Conservation (phyloP, 2,113 vertebrate genomes). For the Corvus moneduloides region DNA sequence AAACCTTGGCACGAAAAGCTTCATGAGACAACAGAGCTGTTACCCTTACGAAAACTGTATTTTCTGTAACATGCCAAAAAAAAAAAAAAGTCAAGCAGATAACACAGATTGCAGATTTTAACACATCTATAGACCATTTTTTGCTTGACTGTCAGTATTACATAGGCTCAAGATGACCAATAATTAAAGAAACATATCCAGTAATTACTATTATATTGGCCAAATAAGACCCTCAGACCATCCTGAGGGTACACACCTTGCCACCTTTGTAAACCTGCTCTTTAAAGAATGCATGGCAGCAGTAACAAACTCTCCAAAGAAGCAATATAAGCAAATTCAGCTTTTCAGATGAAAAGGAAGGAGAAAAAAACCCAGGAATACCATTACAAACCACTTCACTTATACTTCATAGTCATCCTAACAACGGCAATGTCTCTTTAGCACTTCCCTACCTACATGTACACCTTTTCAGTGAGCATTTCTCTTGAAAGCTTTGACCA, state of each 20-base stretch:
- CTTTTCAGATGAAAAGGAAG: not conserved
- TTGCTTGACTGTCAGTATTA: not conserved
- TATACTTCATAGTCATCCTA: not conserved
- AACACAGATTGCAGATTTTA: not conserved
- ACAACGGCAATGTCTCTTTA: not conserved
- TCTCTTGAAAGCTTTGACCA: not conserved
- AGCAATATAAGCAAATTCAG: not conserved
- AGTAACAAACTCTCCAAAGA: not conserved
- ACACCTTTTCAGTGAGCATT: not conserved
- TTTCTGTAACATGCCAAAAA: not conserved
- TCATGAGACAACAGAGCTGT: not conserved
- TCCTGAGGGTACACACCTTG: not conserved
- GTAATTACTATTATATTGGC: not conserved
- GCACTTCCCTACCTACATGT: fast-evolving
- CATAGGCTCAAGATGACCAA: not conserved
- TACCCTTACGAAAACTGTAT: not conserved
- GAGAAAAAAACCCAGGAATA: not conserved
- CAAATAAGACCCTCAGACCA: not conserved
- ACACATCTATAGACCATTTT: not conserved
- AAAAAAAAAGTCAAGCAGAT: not conserved
- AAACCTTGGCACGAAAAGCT: not conserved
- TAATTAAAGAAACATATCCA: not conserved
- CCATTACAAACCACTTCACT: not conserved
- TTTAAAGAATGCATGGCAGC: not conserved
- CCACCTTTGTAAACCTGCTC: not conserved